These are phyloP conservation scores for Agrotis segetum DNA, from an alignment of 2,888 invertebrate genomes.

Conservation along the genomic window DNA sequence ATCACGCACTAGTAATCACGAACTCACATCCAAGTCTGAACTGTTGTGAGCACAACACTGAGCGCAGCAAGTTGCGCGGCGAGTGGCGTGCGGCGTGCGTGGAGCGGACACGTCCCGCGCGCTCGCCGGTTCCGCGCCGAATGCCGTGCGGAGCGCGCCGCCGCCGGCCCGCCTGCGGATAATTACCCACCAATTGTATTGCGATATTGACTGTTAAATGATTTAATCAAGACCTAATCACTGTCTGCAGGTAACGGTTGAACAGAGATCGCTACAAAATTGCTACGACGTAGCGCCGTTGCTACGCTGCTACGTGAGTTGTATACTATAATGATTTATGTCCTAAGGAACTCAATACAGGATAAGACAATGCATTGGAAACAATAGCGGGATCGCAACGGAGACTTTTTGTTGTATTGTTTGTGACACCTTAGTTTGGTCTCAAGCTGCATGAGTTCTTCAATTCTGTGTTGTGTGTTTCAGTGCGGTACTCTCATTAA, in stretches of 20 bases:
- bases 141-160: constrained; percentile 7
- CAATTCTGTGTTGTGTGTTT: neutral
- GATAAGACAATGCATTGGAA: constrained; percentile 7
- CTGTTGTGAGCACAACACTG: constrained; percentile 5
- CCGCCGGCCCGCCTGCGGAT: neutral
- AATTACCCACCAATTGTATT: constrained; percentile 37
- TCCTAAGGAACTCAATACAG: neutral
- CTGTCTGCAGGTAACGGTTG: constrained; percentile 13
- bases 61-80: constrained; percentile 25
- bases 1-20: constrained; percentile 14
- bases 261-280: constrained; percentile 2
- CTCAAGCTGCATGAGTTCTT: neutral
- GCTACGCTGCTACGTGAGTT: constrained; percentile 8
- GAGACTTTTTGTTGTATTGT: neutral
- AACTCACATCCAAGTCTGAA: neutral
- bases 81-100: neutral
- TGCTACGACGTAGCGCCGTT: constrained; percentile 1
- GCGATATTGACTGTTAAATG: constrained; percentile 31
- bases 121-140: constrained; percentile 15
- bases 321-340: neutral
- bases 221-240: constrained; percentile 39
- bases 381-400: constrained; percentile 15
- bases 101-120: constrained; percentile 1
- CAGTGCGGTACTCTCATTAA: neutral
- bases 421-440: neutral